phyloP scores from a whole-genome alignment of 2,888 invertebrate species.

The Penaeus monodon region DNA sequence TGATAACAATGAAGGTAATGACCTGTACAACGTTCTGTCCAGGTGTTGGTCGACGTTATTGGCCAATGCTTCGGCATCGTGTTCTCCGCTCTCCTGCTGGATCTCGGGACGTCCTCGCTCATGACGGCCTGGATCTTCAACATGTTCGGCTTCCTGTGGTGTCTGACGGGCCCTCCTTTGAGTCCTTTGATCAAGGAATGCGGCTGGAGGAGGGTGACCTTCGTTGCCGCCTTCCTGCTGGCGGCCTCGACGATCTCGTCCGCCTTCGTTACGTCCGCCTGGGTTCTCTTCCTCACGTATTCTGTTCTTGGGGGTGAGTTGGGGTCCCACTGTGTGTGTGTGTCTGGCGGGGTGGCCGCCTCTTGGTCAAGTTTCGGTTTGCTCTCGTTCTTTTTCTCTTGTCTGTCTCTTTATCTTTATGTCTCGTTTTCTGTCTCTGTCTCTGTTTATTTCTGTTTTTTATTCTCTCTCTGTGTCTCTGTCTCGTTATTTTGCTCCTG shows the following conservation, averaged over 20 bases:
- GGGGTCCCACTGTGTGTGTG: neutral
- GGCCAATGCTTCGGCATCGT: conserved; percentile 44
- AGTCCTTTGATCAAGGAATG: conserved; percentile 49
- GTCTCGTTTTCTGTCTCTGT: too few species aligned
- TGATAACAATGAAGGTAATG: too few species aligned
- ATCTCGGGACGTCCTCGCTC: conserved; percentile 28
- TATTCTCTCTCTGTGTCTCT: too few species aligned
- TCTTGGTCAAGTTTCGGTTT: too few species aligned
- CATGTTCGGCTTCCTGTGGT: conserved; percentile 37
- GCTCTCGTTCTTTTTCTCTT: too few species aligned
- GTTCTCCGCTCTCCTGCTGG: conserved; percentile 37
- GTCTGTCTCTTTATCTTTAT: too few species aligned
- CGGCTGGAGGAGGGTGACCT: conserved; percentile 48
- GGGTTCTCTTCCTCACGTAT: conserved; percentile 34
- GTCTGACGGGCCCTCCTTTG: conserved; percentile 23
- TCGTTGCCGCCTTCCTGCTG: conserved; percentile 20
- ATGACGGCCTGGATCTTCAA: conserved; percentile 52
- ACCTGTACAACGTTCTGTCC: neutral
- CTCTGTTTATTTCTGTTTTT: too few species aligned
- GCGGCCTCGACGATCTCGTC: conserved; percentile 20
- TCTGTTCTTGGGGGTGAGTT: conserved; percentile 42
- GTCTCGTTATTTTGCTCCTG: too few species aligned
- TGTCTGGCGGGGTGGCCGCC: neutral
- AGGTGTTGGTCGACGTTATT: conserved; percentile 34
- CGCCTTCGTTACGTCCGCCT: conserved; percentile 32